Base-by-base conservation (phyloP, 2,797 vertebrate species). In the Anguilla marmorata region DNA sequence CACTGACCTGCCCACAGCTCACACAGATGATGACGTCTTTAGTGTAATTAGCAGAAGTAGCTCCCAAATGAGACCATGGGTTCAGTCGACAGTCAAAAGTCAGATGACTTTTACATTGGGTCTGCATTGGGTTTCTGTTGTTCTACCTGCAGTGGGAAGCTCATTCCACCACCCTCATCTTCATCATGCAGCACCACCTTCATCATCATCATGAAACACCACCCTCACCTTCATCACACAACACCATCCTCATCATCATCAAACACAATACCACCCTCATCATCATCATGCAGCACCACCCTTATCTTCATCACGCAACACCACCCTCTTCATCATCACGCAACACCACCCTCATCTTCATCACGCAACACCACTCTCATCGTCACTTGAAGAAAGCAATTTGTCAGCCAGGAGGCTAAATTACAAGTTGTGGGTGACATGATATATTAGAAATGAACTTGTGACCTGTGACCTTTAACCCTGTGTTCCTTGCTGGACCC, bases 391-490 rank as follows among this genome's bases (percentile, higher is more conserved):
- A 50, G 79, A 82, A 82, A 50, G 16, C n/a, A 7, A 6, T 82
- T 82, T 82, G 79, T 50, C 7, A 14, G 79, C 45, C n/a, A 9
- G 41, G 45, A 50, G 45, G 5, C 21, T 12, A 82, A 82, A 82
- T 82, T 48, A 82, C 27, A 58, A 37, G 41, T 58, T 85, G 27
- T 30, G 45, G 1, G 45, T 82, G 79, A 50, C 8, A n/a, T 82
- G 79, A 82, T n/a, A 50, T 82, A 50, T 82, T 82, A 82, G 41
- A 82, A 48, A 50, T 82, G 79, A 82, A 21, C 79, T 50, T 50
- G n/a, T 82, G 41, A 82, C 45, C 79, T 82, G 41, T 82, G 79
- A 82, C 79, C 79, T 82, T 7, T 82, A 21, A 82, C 79, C 79
- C 8, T 12, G 79, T 50, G 2, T 24, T n/a, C 8, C 45, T 50